Base-by-base conservation (phyloP, 2,888 invertebrate genomes). In the Portevinia maculata region DNA sequence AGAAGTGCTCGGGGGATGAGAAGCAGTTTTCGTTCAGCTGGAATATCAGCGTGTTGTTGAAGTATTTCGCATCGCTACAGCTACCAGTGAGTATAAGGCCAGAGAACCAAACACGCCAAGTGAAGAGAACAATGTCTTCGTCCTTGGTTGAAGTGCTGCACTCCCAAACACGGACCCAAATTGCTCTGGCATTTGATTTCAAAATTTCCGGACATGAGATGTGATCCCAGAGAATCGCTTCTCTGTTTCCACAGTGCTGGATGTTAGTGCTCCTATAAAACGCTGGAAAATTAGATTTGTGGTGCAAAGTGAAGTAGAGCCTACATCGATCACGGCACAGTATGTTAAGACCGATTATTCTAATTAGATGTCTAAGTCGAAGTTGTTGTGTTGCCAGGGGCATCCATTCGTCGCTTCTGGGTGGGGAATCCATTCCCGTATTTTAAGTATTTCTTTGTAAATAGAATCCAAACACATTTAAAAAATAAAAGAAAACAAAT, bases 1-100 rank as follows among this genome's bases (percentile, higher is more conserved):
- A 88, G 28, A 90, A 87, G 55, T 87, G 85, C 78, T 92, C 92
- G 44, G 93, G 87, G 0, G 93, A 93, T 39, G 95, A 95, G 89
- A 97, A 98, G 87, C 94, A 96, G 3, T 97, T 97, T 37, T 96
- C 97, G 84, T 95, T 95, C 93, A 98, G 94, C 91, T 96, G 95
- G 90, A 98, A 96, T 86, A 98, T 94, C 86, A 96, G 90, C 85
- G 95, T 93, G 89, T 91, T 91, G 2, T 78, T 65, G 9, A 86
- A 85, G 62, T 88, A 89, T 71, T 88, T 88, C 0, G 86, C 75
- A 21, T 87, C 87, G 0, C 64, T 73, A 13, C 81, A 71, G 62
- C 85, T 86, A 32, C 62, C 86, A 64, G 88, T 74, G 30, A 95
- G 96, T 62, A 95, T 92, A 11, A 98, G 92, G 0, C 97, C 97